Evolutionary conservation across 2,888 invertebrate species (phyloP), one percentile per base, ranked within the genome.

Genomic region (Teleiodes luculella): DNA sequence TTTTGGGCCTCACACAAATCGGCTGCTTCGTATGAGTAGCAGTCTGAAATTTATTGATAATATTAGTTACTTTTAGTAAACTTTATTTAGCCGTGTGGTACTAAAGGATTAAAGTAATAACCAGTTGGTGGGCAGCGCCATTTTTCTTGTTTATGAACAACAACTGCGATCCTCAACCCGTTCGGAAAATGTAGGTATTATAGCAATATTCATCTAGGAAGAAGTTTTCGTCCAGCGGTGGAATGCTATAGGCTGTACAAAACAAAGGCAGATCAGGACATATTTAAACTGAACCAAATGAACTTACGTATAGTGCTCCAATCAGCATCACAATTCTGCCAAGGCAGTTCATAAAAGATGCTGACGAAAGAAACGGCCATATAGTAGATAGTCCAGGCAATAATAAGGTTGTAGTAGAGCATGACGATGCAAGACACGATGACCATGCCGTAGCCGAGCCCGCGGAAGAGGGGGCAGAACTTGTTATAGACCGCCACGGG

Each of bases 401-500:
- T 94, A 60, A 94, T 94, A 39, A 94, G 89, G 74, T 94, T 94
- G 76, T 94, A 94, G 72, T 94, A 94, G 36, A 94, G 85, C 94
- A 94, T 94, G 24, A 94, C 94, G 59, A 94, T 91, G 58, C 92
- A 90, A 59, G 94, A 94, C n/a, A 94, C 93, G 59, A 94, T 92
- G 57, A 94, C 93, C 94, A 94, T 94, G 60, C 94, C 94, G 61
- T 93, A 94, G 53, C 94, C 94, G 11, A 94, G 80, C 8, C 94
- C 94, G 60, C 92, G 92, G 70, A 96, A 94, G 7, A 96, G 89
- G 0, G 95, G 95, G 62, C 94, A 95, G 76, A 96, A 95, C 67
- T 93, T 92, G 66, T 93, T 92, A 90, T 95, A 96, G 47, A 95
- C 94, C 13, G 94, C 94, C 13, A 95, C 94, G 0, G 96, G 95